Evolutionary conservation across 2,797 vertebrate genomes (phyloP).

Genomic region (Poeciliopsis turneri): DNA sequence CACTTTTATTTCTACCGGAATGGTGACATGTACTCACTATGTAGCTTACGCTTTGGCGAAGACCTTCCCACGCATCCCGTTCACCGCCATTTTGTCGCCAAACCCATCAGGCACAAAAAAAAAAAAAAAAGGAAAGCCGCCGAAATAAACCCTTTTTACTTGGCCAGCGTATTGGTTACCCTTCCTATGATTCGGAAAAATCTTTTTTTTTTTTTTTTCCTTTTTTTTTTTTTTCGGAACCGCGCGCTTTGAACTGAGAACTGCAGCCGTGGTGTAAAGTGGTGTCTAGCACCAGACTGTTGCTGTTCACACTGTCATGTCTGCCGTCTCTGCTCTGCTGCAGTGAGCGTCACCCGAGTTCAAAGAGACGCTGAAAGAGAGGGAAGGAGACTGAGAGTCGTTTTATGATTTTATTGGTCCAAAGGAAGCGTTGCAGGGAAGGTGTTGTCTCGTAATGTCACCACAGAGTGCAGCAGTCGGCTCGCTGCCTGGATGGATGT

Average conservation of each 20-base stretch:
- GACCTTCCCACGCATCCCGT: slow-evolving; percentile 58
- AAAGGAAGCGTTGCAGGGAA: slow-evolving; percentile 74
- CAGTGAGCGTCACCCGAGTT: slow-evolving; percentile 63
- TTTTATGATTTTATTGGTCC: slow-evolving; percentile 84
- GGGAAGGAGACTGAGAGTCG: slow-evolving; percentile 62
- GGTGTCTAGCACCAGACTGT: slow-evolving; percentile 75
- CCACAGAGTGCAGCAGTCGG: slow-evolving; percentile 22
- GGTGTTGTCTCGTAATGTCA: slow-evolving; percentile 64
- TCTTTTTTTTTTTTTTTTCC: not conserved
- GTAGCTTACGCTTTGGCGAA: slow-evolving; percentile 43
- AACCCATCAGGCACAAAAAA: slow-evolving; percentile 34
- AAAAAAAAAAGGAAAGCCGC: slow-evolving; percentile 15
- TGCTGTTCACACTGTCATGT: slow-evolving; percentile 75
- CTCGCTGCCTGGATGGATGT: slow-evolving; percentile 21
- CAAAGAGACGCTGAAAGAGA: slow-evolving; percentile 67
- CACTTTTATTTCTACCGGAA: slow-evolving; percentile 46
- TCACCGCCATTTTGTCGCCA: slow-evolving; percentile 68
- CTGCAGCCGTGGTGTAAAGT: slow-evolving; percentile 66
- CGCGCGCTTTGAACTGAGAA: slow-evolving; percentile 64
- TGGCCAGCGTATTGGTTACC: slow-evolving; percentile 41
- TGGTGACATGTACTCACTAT: slow-evolving; percentile 56
- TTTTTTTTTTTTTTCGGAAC: slow-evolving; percentile 32
- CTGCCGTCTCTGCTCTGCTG: slow-evolving; percentile 69
- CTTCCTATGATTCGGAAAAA: slow-evolving; percentile 42
- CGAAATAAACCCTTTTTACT: slow-evolving; percentile 45